A percentile compares a stretch with the other conserved stretches of the same genome.
phyloP scores from a whole-genome alignment of 2,888 invertebrate species.

The Rhimphoctona megacephalus region DNA sequence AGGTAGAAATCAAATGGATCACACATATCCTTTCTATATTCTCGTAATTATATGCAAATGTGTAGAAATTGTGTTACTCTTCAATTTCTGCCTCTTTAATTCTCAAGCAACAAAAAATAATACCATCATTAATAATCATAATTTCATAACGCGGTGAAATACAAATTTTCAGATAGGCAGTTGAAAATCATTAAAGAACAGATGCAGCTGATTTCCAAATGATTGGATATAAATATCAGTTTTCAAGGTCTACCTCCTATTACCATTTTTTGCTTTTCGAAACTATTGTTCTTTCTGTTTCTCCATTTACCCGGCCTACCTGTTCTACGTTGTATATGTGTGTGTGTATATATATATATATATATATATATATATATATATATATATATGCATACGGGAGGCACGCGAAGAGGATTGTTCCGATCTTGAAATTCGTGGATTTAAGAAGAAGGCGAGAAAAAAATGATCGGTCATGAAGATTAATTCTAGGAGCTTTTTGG shows the following conservation, averaged over 20 bases:
- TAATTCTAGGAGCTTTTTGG: slow-evolving; percentile 54
- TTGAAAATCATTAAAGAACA: not conserved
- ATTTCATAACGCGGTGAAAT: too few species aligned
- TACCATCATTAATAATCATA: too few species aligned
- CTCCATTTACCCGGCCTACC: not conserved
- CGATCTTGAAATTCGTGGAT: slow-evolving; percentile 45
- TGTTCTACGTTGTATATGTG: too few species aligned
- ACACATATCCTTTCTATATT: too few species aligned
- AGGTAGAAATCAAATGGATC: too few species aligned
- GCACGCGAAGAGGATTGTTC: slow-evolving; percentile 62
- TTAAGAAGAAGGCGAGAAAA: slow-evolving; percentile 51
- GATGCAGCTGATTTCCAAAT: not conserved
- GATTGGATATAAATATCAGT: slow-evolving; percentile 9
- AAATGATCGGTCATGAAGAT: slow-evolving; percentile 69
- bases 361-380: not conserved
- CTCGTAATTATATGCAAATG: too few species aligned
- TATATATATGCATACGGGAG: not conserved
- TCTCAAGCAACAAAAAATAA: too few species aligned
- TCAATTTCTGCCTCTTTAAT: too few species aligned
- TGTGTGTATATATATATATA: too few species aligned
- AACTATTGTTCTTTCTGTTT: not conserved
- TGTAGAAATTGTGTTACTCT: too few species aligned
- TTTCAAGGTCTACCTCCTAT: not conserved
- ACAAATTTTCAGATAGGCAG: too few species aligned
- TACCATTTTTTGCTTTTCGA: not conserved